Evolutionary conservation across 2,113 vertebrate species (phyloP).

Genomic region (Pedetes capensis): DNA sequence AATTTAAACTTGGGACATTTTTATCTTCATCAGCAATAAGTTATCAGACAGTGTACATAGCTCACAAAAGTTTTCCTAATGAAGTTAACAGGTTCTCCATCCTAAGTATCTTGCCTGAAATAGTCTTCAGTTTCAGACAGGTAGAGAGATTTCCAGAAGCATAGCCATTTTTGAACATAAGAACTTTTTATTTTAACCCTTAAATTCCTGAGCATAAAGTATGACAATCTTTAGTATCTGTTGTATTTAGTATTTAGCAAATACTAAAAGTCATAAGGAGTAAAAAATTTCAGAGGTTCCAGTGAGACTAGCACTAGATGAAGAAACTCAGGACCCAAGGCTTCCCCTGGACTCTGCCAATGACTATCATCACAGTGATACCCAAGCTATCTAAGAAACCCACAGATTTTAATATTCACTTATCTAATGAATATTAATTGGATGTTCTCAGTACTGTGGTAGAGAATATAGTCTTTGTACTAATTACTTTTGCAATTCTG

Average conservation of each 20-base stretch:
- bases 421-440: background rate
- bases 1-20: background rate
- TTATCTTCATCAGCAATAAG: background rate
- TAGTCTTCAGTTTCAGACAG: background rate
- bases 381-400: background rate
- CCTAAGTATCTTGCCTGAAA: background rate
- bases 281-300: background rate
- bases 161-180: background rate
- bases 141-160: background rate
- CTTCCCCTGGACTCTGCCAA: background rate
- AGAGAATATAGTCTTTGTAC: background rate
- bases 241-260: too few relatives aligned
- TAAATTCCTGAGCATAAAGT: background rate
- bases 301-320: background rate
- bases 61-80: background rate
- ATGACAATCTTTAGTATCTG: background rate
- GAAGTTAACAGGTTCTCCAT: background rate
- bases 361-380: background rate
- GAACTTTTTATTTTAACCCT: conserved; percentile 17
- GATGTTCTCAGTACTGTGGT: background rate
- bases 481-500: too few relatives aligned
- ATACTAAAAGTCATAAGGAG: background rate
- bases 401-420: background rate
- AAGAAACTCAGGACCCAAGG: background rate
- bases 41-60: background rate